phyloP scores from a whole-genome alignment of 2,113 vertebrate species.

The Xyrauchen texanus region DNA sequence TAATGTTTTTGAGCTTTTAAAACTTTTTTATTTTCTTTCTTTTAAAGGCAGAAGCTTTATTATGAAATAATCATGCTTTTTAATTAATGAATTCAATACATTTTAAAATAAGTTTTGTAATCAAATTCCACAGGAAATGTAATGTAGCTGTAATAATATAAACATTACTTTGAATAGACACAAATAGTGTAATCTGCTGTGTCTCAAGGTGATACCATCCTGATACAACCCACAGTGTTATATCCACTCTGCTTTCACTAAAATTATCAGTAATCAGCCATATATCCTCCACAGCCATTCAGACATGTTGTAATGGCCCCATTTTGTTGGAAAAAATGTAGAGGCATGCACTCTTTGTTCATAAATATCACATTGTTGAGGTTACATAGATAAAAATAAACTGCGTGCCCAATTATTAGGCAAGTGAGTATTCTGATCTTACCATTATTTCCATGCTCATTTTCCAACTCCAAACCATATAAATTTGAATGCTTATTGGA shows the following conservation, averaged over 20 bases:
- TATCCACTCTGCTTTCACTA: constrained; percentile 11
- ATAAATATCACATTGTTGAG: neutral
- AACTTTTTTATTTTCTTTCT: neutral
- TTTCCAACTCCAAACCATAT: no score
- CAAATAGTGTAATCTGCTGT: neutral
- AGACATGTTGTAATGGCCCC: neutral
- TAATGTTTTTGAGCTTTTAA: neutral
- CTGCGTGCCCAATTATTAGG: no score
- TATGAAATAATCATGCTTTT: neutral
- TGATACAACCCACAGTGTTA: neutral
- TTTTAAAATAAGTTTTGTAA: no score
- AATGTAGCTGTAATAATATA: neutral
- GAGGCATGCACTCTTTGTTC: neutral
- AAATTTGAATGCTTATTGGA: no score
- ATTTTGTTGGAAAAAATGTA: neutral
- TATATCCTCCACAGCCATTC: neutral
- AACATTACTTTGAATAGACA: neutral
- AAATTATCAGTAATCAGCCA: constrained; percentile 18
- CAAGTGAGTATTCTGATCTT: no score
- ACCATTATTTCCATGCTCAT: no score
- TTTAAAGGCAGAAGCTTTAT: neutral
- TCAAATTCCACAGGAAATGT: no score
- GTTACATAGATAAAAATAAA: no score
- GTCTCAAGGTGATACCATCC: neutral
- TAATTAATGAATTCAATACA: no score